Base-by-base conservation (phyloP, 2,888 invertebrate species). In the Tipula unca region DNA sequence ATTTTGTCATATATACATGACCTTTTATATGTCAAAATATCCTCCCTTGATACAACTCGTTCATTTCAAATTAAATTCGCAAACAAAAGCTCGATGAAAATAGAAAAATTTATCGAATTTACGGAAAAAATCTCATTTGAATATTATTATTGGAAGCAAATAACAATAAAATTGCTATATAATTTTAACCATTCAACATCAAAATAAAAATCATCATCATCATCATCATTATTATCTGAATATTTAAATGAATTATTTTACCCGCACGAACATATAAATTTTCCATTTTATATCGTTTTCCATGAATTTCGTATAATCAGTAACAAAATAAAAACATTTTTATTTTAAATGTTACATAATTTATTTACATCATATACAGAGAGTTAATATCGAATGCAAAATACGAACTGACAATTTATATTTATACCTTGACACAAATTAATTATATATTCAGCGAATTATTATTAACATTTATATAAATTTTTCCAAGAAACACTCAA, bases 161-260 rank as follows among this genome's bases (percentile, higher is more conserved):
- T 69, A 69, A 69, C 69, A 69, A 69, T 69, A 69, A 25, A 69
- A 69, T 69, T 69, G 69, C 10, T 69, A 69, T 69, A 69, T 69
- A 69, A 69, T 69, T 69, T 69, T 25, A 10, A 25, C 69, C 25
- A 25, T 69, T 69, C 25, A 20, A 25, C 13, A 69, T 25, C 69
- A 69, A 69, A 20, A 69, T 69, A 69, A 69, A 69, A 69, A 69
- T 69, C 69, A 69, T 69, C 69, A 69, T 69, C 69, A 69, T 69
- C 69, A 69, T 69, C 25, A 69, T 25, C 69, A 69, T 69, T 25
- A 69, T 69, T 69, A 69, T 69, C 25, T 69, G 69, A 69, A 69
- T 69, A 69, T 54, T 17, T 54, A 3, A 54, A 17, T 17, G 10
- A 32, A 32, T 32, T 39, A 69, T 6, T 25, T 69, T 25, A 69